These are phyloP conservation scores for Cheirogaleus medius DNA, from an alignment of 2,113 vertebrate species.

Conservation along the genomic window DNA sequence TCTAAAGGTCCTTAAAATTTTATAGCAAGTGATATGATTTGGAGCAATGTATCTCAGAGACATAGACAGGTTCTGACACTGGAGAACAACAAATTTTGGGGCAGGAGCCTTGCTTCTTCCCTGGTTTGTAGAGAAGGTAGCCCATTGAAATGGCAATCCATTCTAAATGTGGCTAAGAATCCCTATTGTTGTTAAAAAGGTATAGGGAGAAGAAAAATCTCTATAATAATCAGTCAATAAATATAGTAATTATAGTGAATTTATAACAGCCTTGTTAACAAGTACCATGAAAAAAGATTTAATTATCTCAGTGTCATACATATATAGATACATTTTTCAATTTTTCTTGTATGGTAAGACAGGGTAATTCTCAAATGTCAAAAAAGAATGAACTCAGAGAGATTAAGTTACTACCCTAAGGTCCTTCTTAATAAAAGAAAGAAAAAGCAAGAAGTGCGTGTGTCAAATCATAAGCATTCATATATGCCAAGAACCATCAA, in stretches of 20 bases:
- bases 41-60: not conserved
- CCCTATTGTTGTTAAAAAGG: not conserved
- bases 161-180: not conserved
- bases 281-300: not conserved
- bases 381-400: not conserved
- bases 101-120: rapidly evolving
- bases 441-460: not conserved
- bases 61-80: not conserved
- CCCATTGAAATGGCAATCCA: not conserved
- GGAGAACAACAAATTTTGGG: not conserved
- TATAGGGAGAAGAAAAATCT: not conserved
- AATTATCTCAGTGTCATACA: not conserved
- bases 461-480: no score
- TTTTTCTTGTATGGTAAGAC: not conserved
- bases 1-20: not conserved
- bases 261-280: not conserved
- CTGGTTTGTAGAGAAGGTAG: not conserved
- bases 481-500: no score
- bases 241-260: not conserved
- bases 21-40: not conserved
- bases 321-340: not conserved
- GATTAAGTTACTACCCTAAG: not conserved
- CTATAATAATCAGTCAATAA: not conserved
- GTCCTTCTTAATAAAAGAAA: not conserved
- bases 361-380: not conserved